These are phyloP conservation scores for Cheilosia grossa DNA, from an alignment of 2,888 invertebrate genomes.

Conservation along the genomic window DNA sequence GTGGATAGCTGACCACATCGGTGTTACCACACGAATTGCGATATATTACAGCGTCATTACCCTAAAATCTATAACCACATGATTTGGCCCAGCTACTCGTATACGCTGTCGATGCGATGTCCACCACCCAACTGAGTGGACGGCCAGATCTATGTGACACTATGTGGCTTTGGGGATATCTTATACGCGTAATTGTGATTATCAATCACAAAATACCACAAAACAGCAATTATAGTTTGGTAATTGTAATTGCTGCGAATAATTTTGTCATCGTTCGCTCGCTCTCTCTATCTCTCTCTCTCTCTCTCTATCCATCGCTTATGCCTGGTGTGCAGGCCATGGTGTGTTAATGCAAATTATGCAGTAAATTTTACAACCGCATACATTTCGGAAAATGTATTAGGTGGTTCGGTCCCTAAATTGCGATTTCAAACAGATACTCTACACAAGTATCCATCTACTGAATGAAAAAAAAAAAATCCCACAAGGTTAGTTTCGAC, in stretches of 20 bases:
- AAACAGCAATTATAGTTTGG: constrained; percentile 75
- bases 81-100: constrained; percentile 22
- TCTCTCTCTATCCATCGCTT: neutral
- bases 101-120: neutral
- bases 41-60: constrained; percentile 53
- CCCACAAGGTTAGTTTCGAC: no score
- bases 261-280: constrained; percentile 56
- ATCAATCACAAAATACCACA: constrained; percentile 75
- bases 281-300: neutral
- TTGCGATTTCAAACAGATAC: constrained; percentile 31
- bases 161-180: constrained; percentile 69
- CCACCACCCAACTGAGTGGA: neutral
- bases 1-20: constrained; percentile 6
- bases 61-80: constrained; percentile 67
- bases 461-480: no score
- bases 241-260: constrained; percentile 74
- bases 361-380: constrained; percentile 74
- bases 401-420: constrained; percentile 50
- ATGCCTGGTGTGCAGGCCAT: constrained; percentile 7
- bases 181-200: constrained; percentile 73
- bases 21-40: constrained; percentile 60
- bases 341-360: constrained; percentile 73
- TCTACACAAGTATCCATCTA: neutral
- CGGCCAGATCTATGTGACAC: constrained; percentile 55
- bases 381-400: constrained; percentile 58